These are phyloP conservation scores for Phrynosoma blainvillii DNA, from an alignment of 2,113 vertebrate genomes.

Conservation along the genomic window DNA sequence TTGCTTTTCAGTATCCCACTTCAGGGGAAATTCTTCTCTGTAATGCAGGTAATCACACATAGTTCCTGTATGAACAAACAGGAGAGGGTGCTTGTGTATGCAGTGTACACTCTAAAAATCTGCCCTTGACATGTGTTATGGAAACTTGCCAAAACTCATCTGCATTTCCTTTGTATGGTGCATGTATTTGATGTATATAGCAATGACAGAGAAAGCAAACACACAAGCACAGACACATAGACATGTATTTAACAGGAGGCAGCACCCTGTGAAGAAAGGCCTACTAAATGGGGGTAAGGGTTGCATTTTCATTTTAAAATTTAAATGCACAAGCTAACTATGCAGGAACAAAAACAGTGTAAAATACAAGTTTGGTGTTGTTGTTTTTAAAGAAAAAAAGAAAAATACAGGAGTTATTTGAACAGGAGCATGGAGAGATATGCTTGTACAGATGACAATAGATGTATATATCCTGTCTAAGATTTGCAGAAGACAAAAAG, in stretches of 20 bases:
- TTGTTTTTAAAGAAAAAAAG: background rate
- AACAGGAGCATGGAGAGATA: background rate
- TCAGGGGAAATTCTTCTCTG: background rate
- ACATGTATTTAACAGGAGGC: background rate
- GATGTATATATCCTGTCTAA: background rate
- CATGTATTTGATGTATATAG: background rate
- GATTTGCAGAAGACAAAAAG: background rate
- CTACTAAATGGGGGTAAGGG: background rate
- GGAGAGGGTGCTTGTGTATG: fast-evolving
- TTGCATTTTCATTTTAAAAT: conserved; percentile 7
- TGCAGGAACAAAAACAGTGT: background rate
- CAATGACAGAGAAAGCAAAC: conserved; percentile 1
- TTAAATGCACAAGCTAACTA: background rate
- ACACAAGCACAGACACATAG: background rate
- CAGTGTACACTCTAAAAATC: conserved; percentile 1
- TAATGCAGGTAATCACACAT: background rate
- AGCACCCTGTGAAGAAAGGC: background rate
- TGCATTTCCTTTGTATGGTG: background rate
- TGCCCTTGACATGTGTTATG: conserved; percentile 36
- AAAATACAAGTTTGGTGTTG: background rate
- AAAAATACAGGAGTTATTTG: background rate
- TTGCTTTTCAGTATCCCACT: conserved; percentile 4
- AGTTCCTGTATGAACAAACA: conserved; percentile 41
- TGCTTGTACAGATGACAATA: background rate
- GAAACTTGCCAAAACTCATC: background rate